Percentiles rank a stretch among this genome's conserved stretches.
Evolutionary conservation across 1,140 invertebrate species (phyloP).

Genomic region (Adelges cooleyi): DNA sequence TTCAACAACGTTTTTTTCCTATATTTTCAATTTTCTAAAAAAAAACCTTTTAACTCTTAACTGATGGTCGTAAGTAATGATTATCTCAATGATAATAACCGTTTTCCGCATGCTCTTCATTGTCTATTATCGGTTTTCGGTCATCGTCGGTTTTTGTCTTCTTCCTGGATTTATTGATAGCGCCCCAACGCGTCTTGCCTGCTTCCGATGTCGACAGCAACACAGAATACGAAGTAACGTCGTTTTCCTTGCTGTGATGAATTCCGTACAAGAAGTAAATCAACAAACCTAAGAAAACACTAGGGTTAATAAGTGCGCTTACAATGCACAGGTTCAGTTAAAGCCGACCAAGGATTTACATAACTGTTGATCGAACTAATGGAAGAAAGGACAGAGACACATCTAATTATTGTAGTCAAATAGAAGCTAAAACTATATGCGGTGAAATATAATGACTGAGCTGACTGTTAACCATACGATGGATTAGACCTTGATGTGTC

Average conservation of each 20-base stretch:
- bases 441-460: too few relatives aligned
- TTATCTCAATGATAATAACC: constrained; percentile 19
- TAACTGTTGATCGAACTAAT: too few relatives aligned
- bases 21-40: too few relatives aligned
- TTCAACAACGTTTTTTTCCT: too few relatives aligned
- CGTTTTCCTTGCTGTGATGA: constrained; percentile 72
- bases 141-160: constrained; percentile 36
- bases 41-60: too few relatives aligned
- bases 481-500: too few relatives aligned
- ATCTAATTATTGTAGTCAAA: neutral
- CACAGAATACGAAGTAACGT: constrained; percentile 49
- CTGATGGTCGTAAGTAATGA: neutral
- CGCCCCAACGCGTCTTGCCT: constrained; percentile 49
- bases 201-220: constrained; percentile 53
- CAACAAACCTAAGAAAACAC: constrained; percentile 52
- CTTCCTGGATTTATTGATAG: constrained; percentile 36
- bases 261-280: constrained; percentile 85
- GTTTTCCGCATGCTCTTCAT: constrained; percentile 26
- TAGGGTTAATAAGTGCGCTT: neutral
- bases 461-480: too few relatives aligned
- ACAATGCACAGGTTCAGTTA: too few relatives aligned
- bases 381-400: neutral
- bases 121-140: constrained; percentile 37
- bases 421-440: neutral
- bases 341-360: too few relatives aligned